Evolutionary conservation across 1,140 invertebrate genomes (phyloP).

Genomic region (Drosophila sechellia): DNA sequence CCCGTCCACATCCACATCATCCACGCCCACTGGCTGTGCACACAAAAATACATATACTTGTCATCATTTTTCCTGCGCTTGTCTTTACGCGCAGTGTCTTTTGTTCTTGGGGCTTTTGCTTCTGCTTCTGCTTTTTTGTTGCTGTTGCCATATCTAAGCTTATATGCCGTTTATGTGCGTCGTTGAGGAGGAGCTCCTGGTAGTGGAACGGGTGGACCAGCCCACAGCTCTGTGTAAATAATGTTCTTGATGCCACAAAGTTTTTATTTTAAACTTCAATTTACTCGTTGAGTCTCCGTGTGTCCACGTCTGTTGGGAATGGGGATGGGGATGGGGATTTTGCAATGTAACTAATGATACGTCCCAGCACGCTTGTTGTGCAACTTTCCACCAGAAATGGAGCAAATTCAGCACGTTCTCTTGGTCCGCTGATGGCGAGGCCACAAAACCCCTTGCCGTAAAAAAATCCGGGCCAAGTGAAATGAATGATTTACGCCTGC

Average conservation of each 20-base stretch:
- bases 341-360: constrained; percentile 74
- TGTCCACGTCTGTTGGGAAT: constrained; percentile 3
- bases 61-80: constrained; percentile 69
- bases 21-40: constrained; percentile 24
- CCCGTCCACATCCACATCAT: neutral
- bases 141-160: constrained; percentile 53
- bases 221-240: constrained; percentile 61
- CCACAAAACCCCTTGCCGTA: constrained; percentile 31
- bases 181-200: constrained; percentile 9
- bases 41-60: constrained; percentile 36
- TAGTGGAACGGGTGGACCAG: neutral
- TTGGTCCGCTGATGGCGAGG: constrained; percentile 24
- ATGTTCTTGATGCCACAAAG: constrained; percentile 68
- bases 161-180: constrained; percentile 62
- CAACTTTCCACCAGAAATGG: constrained; percentile 69
- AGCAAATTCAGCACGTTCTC: constrained; percentile 80
- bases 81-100: constrained; percentile 67
- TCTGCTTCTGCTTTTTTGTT: neutral
- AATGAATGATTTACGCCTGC: constrained; percentile 56
- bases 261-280: constrained; percentile 82
- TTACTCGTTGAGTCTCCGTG: constrained; percentile 52
- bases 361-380: constrained; percentile 58
- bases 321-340: neutral
- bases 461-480: constrained; percentile 46
- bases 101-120: constrained; percentile 64